Evolutionary conservation across 2,888 invertebrate species (phyloP), one percentile per base, ranked within the genome.

Genomic region (Napeogenes inachia): DNA sequence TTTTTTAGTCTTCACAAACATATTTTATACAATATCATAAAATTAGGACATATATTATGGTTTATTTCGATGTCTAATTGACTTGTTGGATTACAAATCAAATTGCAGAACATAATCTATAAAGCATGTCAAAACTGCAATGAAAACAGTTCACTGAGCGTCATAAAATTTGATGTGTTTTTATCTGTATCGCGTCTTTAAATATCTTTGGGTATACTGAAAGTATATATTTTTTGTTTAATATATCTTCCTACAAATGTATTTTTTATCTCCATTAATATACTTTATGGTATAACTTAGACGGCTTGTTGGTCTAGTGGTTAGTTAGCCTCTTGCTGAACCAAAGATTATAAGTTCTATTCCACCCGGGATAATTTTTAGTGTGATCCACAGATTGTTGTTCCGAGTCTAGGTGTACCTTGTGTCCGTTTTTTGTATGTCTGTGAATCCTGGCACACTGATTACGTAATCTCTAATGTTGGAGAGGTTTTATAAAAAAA

Each of bases 301-400:
- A 21, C 21, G 1, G 33, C n/a, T 12, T 59, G 45, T 59, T 54
- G 53, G 21, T 13, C 53, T 59, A 54, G 54, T 54, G 53, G 42
- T 54, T 59, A 35, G 35, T 21, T 21, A 21, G 21, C 21, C 21
- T 21, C 21, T 21, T 21, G 21, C 21, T 35, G 35, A 32, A 59
- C 53, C 33, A 33, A 59, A 35, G 45, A 46, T 13, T 45, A 12
- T 5, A 45, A 33, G 45, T 33, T 42, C 54, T 33, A 59, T 54
- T 59, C 54, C 42, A 6, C 5, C 8, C 5, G 0, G 42, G 42
- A 42, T 10, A 2, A 10, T 42, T 42, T 42, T 10, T 42, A 21
- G 5, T 10, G 10, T 12, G 42, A 1, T 42, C 10, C 42, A 42
- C 12, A 42, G 42, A 42, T 42, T 42, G 38, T 21, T 21, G 21